Evolutionary conservation across 2,113 vertebrate species (phyloP).

Genomic region (Neogobius melanostomus): DNA sequence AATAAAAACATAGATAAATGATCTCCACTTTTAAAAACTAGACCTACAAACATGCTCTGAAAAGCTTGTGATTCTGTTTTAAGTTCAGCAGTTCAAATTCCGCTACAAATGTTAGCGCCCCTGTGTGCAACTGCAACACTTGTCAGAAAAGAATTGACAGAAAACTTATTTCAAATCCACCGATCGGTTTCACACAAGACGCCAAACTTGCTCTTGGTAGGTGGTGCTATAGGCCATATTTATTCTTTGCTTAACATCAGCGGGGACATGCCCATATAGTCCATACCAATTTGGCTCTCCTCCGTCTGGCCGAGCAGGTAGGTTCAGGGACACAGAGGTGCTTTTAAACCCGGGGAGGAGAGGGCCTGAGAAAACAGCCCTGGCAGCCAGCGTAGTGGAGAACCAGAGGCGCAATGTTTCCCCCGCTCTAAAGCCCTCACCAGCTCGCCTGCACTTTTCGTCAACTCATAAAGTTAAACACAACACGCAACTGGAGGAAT

Average conservation of each 20-base stretch:
- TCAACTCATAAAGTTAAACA: conserved; percentile 72
- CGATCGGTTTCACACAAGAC: neutral
- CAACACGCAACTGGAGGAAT: conserved; percentile 59
- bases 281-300: conserved; percentile 20
- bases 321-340: conserved; percentile 40
- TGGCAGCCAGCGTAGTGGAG: conserved; percentile 46
- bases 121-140: neutral
- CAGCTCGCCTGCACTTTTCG: conserved; percentile 66
- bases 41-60: too few species aligned
- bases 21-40: too few species aligned
- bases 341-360: conserved; percentile 33
- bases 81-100: too few species aligned
- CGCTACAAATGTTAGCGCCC: too few species aligned
- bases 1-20: too few species aligned
- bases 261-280: neutral
- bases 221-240: neutral
- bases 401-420: conserved; percentile 61
- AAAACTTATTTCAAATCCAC: neutral
- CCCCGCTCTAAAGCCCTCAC: conserved; percentile 59
- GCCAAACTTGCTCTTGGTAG: neutral
- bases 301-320: conserved; percentile 26
- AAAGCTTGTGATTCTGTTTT: too few species aligned
- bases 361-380: conserved; percentile 48
- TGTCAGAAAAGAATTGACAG: neutral
- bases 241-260: conserved; percentile 6